Evolutionary conservation across 2,888 invertebrate genomes (phyloP).

Genomic region (Nomada fucata): DNA sequence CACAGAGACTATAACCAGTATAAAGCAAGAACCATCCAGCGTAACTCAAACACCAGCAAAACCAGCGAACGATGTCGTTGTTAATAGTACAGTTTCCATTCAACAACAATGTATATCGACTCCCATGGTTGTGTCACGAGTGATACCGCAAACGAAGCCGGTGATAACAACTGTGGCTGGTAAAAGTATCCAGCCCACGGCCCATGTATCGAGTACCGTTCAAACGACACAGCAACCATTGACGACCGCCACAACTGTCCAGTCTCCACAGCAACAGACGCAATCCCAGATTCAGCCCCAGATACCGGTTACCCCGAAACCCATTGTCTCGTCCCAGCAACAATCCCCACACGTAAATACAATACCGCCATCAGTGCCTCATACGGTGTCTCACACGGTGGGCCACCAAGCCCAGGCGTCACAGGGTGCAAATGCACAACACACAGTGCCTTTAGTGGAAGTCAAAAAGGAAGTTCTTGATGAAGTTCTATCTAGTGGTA

Average conservation of each 20-base stretch:
- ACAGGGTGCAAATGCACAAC: conserved; percentile 80
- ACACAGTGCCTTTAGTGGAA: conserved; percentile 86
- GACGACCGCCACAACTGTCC: conserved; percentile 64
- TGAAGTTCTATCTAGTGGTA: conserved; percentile 84
- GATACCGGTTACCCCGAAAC: conserved; percentile 58
- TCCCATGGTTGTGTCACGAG: conserved; percentile 60
- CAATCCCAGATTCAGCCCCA: conserved; percentile 75
- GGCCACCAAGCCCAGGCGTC: conserved; percentile 84
- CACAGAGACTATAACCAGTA: conserved; percentile 30
- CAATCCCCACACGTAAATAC: conserved; percentile 82
- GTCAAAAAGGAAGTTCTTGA: conserved; percentile 90
- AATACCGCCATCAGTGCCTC: conserved; percentile 84
- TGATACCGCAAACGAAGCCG: conserved; percentile 71
- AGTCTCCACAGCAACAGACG: conserved; percentile 67
- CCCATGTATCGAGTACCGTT: conserved; percentile 63
- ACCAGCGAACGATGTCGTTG: conserved; percentile 37
- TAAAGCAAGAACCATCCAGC: conserved; percentile 45
- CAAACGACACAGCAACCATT: conserved; percentile 67
- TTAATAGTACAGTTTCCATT: conserved; percentile 41
- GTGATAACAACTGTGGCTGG: conserved; percentile 64
- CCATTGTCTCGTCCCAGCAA: conserved; percentile 63
- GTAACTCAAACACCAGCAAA: conserved; percentile 61
- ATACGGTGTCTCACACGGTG: conserved; percentile 81
- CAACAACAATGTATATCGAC: conserved; percentile 66
- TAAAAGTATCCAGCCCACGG: conserved; percentile 61